phyloP scores from a whole-genome alignment of 2,113 vertebrate genomes.

The Leptodactylus fuscus region DNA sequence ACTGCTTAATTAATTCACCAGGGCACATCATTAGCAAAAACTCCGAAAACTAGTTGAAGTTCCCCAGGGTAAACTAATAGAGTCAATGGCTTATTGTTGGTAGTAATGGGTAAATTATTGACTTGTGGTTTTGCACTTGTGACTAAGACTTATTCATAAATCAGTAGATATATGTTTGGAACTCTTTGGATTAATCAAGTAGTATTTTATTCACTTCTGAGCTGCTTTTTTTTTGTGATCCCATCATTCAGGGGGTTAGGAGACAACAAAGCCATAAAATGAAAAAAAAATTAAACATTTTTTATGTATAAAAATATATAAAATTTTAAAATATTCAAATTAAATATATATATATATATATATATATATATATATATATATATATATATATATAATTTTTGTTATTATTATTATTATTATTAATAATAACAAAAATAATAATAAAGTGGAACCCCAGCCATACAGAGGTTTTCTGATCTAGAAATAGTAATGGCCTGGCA shows the following conservation, averaged over 20 bases:
- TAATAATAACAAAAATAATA: no score
- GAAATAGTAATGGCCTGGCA: no score
- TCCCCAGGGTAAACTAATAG: constrained; percentile 59
- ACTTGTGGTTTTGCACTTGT: constrained; percentile 58
- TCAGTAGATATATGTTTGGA: constrained; percentile 55
- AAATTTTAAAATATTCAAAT: neutral
- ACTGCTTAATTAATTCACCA: constrained; percentile 61
- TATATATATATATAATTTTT: no score
- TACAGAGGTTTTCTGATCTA: no score
- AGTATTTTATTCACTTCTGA: constrained; percentile 39
- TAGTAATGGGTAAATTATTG: constrained; percentile 61
- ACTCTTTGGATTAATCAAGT: constrained; percentile 48
- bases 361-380: no score
- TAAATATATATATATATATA: neutral
- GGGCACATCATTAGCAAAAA: constrained; percentile 62
- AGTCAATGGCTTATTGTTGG: constrained; percentile 60
- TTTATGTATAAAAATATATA: neutral
- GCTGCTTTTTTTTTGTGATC: constrained; percentile 31
- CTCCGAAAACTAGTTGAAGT: constrained; percentile 58
- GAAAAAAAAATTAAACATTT: neutral
- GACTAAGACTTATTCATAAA: constrained; percentile 59
- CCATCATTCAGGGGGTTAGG: constrained; percentile 24
- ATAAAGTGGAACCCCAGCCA: no score
- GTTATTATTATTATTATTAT: no score
- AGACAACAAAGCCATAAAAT: no score